Evolutionary conservation across 2,113 vertebrate species (phyloP), one percentile per base, ranked within the genome.

Genomic region (Channa maculata): DNA sequence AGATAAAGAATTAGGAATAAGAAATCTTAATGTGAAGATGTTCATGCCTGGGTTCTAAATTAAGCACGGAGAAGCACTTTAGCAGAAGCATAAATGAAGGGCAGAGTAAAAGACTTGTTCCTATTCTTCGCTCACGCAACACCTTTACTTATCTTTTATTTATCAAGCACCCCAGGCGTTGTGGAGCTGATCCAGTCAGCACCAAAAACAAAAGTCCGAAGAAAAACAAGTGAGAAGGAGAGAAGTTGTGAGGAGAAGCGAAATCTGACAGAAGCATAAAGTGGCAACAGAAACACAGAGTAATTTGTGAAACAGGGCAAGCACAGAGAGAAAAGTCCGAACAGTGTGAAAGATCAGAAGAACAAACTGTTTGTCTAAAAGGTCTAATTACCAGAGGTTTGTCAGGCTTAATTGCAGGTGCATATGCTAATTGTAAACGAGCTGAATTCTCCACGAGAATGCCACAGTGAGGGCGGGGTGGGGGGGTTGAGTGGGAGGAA

Each of bases 371-470:
- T 71, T 79, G 77, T 71, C 66, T 90, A 79, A 93, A 88, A 87
- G 85, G 70, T 88, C 82, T 92, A 91, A 94, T 94, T 92, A 93
- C 36, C 80, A 86, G 85, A 84, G 86, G 86, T 89, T 93, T 94
- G 93, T 92, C 91, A 90, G 90, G 72, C 70, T 80, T 93, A 94
- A 94, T 93, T 93, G 91, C 92, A 92, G 90, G 90, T 92, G 90
- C 87, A 88, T 83, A 87, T 83, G 78, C 77, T 92, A 93, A 93
- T 92, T 93, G 92, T 91, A 87, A 94, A 93, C 57, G 68, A 74
- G 82, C 75, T 82, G 82, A 88, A 84, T 86, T 83, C 81, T 93
- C 85, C 77, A 78, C 51, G 71, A 88, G 75, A 80, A 87, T 11
- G 46, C 79, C 61, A 74, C 64, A 75, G 69, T 82, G 45, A 67